A percentile compares a stretch with the other conserved stretches of the same genome.
Evolutionary conservation across 2,888 invertebrate genomes (phyloP).

Genomic region (Nephrotoma guestfalica): DNA sequence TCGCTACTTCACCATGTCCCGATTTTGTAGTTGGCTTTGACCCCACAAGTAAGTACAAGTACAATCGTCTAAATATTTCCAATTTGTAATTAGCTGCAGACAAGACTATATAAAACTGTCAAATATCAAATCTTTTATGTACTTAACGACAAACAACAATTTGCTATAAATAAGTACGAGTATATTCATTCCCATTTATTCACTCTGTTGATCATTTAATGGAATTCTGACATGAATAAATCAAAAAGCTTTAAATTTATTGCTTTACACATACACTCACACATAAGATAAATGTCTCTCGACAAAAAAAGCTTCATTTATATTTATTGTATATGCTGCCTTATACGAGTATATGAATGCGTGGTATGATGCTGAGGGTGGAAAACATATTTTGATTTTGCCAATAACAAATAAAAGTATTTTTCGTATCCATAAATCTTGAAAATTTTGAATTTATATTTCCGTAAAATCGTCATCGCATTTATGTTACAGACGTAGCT

Average conservation of each 20-base stretch:
- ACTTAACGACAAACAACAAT: background rate
- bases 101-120: background rate
- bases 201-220: background rate
- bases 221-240: background rate
- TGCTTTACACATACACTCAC: background rate
- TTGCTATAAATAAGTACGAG: background rate
- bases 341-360: background rate
- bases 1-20: constrained; percentile 55
- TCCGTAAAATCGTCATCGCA: background rate
- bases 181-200: background rate
- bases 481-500: background rate
- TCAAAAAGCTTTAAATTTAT: background rate
- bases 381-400: background rate
- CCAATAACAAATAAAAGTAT: background rate
- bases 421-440: background rate
- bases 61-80: background rate
- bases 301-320: background rate
- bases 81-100: background rate
- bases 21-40: constrained; percentile 62
- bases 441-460: background rate
- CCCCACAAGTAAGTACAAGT: constrained; percentile 44
- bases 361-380: background rate
- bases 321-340: background rate
- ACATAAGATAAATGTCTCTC: background rate
- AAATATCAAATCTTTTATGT: no score